Conservation (phyloP, 1,140 invertebrate genomes). For the Drosophila rufa region DNA sequence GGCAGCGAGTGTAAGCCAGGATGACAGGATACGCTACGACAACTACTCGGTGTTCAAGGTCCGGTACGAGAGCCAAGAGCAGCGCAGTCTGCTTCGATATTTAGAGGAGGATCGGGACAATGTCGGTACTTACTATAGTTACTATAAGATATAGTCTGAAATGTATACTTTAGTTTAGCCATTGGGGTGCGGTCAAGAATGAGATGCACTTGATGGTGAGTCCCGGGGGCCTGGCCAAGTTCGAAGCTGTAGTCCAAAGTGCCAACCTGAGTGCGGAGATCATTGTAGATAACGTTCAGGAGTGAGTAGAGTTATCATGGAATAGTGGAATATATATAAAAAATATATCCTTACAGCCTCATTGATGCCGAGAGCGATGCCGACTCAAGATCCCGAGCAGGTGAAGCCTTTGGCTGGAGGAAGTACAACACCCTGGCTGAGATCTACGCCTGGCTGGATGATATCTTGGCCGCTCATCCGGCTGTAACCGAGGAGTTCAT, state of each 20-base stretch:
- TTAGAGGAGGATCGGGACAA: constrained; percentile 24
- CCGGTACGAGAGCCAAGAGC: constrained; percentile 35
- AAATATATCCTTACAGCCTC: constrained; percentile 2
- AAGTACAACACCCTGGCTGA: constrained; percentile 84
- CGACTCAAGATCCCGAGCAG: not conserved
- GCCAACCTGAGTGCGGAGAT: constrained; percentile 40
- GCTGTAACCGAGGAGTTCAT: constrained; percentile 44
- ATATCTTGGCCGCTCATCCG: constrained; percentile 77
- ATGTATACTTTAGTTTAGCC: constrained; percentile 39
- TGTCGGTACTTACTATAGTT: constrained; percentile 27
- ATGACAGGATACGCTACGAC: constrained; percentile 62
- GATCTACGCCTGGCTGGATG: constrained; percentile 86
- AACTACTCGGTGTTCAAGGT: constrained; percentile 63
- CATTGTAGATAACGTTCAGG: constrained; percentile 64
- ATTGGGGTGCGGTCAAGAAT: constrained; percentile 51
- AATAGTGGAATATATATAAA: not conserved
- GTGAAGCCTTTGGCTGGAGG: constrained; percentile 77
- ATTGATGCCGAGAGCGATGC: constrained; percentile 32
- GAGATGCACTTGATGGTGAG: constrained; percentile 67
- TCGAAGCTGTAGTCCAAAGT: constrained; percentile 23
- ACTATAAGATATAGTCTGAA: not conserved
- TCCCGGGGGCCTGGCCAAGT: constrained; percentile 32
- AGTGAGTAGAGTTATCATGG: constrained; percentile 38
- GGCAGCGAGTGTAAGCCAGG: constrained; percentile 17
- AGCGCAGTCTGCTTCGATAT: constrained; percentile 33